These are phyloP conservation scores for Nemotelus pantherinus DNA, from an alignment of 2,888 invertebrate genomes.

Conservation along the genomic window DNA sequence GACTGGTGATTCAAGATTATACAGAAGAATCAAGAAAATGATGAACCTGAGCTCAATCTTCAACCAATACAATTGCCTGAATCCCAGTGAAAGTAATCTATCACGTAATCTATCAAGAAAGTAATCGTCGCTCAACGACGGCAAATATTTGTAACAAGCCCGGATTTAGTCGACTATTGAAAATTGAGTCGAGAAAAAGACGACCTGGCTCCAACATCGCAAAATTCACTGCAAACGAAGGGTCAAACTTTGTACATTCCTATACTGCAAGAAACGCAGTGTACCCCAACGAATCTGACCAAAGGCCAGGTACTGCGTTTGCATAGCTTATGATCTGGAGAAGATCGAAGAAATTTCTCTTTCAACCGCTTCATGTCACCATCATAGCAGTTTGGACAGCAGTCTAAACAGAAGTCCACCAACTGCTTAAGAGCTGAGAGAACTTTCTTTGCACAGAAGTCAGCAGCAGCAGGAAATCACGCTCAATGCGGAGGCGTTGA, in stretches of 20 bases:
- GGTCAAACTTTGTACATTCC: constrained; percentile 59
- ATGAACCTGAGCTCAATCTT: constrained; percentile 78
- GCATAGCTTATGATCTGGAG: constrained; percentile 72
- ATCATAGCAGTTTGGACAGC: constrained; percentile 63
- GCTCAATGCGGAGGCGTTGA: too few species aligned
- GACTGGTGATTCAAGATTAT: constrained; percentile 56
- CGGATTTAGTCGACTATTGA: constrained; percentile 67
- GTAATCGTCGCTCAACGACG: constrained; percentile 61
- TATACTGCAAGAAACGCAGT: constrained; percentile 61
- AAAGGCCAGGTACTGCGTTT: constrained; percentile 59
- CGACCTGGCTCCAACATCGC: constrained; percentile 65
- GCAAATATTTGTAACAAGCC: constrained; percentile 63
- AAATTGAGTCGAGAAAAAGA: constrained; percentile 77
- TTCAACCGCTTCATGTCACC: constrained; percentile 65
- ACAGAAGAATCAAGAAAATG: constrained; percentile 65
- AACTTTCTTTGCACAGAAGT: neutral
- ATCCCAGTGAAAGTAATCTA: constrained; percentile 70
- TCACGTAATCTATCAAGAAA: too few species aligned
- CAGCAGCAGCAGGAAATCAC: constrained; percentile 57
- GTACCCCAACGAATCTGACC: constrained; percentile 53
- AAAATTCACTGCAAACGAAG: constrained; percentile 48
- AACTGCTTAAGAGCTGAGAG: constrained; percentile 48
- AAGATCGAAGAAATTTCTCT: constrained; percentile 75
- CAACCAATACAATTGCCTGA: constrained; percentile 77
- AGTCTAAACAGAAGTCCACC: constrained; percentile 64